Evolutionary conservation across 2,113 vertebrate species (phyloP).

Genomic region (Callipepla squamata): DNA sequence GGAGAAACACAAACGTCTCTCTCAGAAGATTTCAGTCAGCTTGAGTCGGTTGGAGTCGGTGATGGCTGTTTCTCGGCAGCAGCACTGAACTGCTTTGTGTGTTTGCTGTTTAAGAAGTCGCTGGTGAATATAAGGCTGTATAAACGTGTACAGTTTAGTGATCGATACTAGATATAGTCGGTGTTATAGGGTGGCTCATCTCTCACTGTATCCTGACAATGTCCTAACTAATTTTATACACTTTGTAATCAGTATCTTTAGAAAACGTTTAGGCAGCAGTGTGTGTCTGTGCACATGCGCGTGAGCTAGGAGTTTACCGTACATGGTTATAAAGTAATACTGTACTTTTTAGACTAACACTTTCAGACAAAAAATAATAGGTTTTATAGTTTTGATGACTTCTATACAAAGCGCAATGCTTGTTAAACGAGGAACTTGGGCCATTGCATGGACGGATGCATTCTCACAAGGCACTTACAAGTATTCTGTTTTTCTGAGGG

Average conservation of each 20-base stretch:
- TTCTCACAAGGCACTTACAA: conserved; percentile 34
- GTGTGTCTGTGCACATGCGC: conserved; percentile 30
- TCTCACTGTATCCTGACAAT: conserved; percentile 62
- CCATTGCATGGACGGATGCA: conserved; percentile 41
- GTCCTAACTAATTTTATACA: conserved; percentile 69
- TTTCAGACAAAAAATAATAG: conserved; percentile 40
- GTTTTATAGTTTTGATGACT: conserved; percentile 47
- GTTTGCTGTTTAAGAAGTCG: conserved; percentile 26
- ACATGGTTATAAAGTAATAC: conserved; percentile 40
- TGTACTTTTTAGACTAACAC: conserved; percentile 60
- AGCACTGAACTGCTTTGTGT: conserved; percentile 34
- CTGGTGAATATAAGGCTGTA: conserved; percentile 47
- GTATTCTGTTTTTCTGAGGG: background rate
- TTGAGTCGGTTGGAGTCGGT: background rate
- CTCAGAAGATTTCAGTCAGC: background rate
- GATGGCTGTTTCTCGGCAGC: background rate
- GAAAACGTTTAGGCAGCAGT: conserved; percentile 69
- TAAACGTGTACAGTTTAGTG: conserved; percentile 70
- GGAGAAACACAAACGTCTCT: background rate
- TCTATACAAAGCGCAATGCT: conserved; percentile 45
- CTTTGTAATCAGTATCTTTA: conserved; percentile 76
- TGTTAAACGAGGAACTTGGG: conserved; percentile 37
- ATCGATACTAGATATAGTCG: conserved; percentile 66
- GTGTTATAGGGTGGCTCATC: conserved; percentile 66
- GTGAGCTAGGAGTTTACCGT: conserved; percentile 43